Evolutionary conservation across 1,140 invertebrate species (phyloP), one percentile per base, ranked within the genome.

Genomic region (Caenorhabditis remanei): DNA sequence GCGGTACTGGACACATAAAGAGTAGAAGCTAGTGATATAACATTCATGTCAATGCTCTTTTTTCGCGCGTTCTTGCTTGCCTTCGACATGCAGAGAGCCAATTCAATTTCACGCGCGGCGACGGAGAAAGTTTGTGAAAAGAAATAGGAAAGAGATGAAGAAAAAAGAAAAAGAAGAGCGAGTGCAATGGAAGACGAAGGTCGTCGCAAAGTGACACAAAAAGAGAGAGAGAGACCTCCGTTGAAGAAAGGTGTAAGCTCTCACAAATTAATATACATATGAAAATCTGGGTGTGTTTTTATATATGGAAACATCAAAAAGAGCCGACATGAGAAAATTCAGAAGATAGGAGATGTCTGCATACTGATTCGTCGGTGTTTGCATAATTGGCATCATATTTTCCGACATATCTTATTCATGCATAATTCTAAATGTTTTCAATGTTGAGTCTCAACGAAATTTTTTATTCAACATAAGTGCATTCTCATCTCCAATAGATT

Each of bases 101-200:
- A 71, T 71, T 71, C 65, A 48, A 71, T 71, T 71, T 71, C n/a
- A 71, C 40, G 43, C 65, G 41, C 41, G 65, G 43, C 40, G 65
- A 71, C 24, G 41, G 65, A 71, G 65, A 71, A 71, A 71, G 65
- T 71, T 71, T 71, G 65, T 43, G 65, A 71, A 71, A 71, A 43
- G 65, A n/a, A 43, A 41, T n/a, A 71, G 24, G 65, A n/a, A 71
- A 21, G 46, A 71, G 43, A 63, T 63, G 24, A 63, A 63, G 61
- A 71, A 71, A 71, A 41, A 43, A 71, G n/a, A 71, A 71, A 19
- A 9, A 48, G 65, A 46, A 19, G 32, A 71, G 65, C 9, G 65
- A 48, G 65, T 63, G 65, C 41, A 48, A 48, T 19, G 16, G 41
- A 48, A 71, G 41, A 71, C 6, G 65, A 48, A 48, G 43, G 65